Evolutionary conservation across 2,888 invertebrate genomes (phyloP).

Genomic region (Diarsia brunnea): DNA sequence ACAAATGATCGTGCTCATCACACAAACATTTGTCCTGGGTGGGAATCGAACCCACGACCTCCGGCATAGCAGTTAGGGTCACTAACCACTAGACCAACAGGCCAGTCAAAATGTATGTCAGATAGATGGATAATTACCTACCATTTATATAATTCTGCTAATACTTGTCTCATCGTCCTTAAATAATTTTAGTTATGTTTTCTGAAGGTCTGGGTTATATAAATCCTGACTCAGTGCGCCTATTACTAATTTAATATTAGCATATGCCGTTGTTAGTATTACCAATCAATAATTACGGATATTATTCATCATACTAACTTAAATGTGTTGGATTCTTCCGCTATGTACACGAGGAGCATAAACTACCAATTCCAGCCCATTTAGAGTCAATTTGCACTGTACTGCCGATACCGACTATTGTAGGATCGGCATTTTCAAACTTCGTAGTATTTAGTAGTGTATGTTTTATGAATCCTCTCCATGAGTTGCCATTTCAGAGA

Average conservation of each 20-base stretch:
- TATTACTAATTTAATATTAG: slow-evolving; percentile 16
- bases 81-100: no score
- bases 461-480: background rate
- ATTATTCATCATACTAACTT: slow-evolving; percentile 27
- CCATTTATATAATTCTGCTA: background rate
- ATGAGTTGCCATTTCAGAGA: no score
- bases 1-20: no score
- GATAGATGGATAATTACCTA: background rate
- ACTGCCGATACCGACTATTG: background rate
- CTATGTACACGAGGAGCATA: slow-evolving; percentile 5
- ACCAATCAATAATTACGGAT: slow-evolving; percentile 14
- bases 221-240: slow-evolving; percentile 25
- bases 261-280: background rate
- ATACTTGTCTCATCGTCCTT: background rate
- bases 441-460: background rate
- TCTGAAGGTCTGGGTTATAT: background rate
- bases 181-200: slow-evolving; percentile 22
- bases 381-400: slow-evolving; percentile 28
- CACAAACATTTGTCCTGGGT: no score
- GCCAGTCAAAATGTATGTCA: background rate
- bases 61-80: no score
- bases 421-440: background rate
- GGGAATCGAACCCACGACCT: no score
- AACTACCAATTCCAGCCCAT: slow-evolving; percentile 21
- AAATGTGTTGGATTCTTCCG: slow-evolving; percentile 10